These are phyloP conservation scores for Leptocoma aspasia DNA, from an alignment of 2,113 vertebrate genomes.

Conservation along the genomic window DNA sequence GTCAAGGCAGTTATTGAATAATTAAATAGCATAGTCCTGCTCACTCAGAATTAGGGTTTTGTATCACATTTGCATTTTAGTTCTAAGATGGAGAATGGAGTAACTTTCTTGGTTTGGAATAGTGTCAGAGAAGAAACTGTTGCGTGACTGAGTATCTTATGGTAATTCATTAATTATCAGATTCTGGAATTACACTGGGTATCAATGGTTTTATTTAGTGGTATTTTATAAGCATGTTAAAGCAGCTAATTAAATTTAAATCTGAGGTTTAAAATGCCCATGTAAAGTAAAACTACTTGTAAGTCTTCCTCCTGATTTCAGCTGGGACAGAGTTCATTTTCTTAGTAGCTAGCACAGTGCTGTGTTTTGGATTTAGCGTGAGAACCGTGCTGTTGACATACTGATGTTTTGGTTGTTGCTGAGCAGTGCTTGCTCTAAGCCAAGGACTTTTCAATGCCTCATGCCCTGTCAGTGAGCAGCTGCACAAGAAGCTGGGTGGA, in stretches of 20 bases:
- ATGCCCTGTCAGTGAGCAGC: background rate
- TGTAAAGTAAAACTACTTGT: background rate
- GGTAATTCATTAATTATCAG: background rate
- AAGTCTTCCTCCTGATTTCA: background rate
- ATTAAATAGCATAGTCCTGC: background rate
- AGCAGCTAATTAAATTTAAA: background rate
- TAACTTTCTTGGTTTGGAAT: background rate
- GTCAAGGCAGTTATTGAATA: background rate
- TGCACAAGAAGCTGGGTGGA: background rate
- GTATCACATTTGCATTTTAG: background rate
- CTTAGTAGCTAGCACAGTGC: background rate
- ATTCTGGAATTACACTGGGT: background rate
- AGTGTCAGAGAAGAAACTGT: background rate
- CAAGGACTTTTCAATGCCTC: background rate
- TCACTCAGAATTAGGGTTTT: background rate
- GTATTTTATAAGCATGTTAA: background rate
- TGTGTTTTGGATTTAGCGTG: background rate
- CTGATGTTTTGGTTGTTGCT: background rate
- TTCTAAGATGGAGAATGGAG: background rate
- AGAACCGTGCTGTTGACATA: background rate
- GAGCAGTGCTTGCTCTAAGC: background rate
- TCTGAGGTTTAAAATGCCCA: background rate
- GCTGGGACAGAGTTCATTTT: background rate
- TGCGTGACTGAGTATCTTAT: background rate
- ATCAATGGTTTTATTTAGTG: background rate